phyloP scores from a whole-genome alignment of 2,888 invertebrate species.

The Hirtodrosophila alboralis region DNA sequence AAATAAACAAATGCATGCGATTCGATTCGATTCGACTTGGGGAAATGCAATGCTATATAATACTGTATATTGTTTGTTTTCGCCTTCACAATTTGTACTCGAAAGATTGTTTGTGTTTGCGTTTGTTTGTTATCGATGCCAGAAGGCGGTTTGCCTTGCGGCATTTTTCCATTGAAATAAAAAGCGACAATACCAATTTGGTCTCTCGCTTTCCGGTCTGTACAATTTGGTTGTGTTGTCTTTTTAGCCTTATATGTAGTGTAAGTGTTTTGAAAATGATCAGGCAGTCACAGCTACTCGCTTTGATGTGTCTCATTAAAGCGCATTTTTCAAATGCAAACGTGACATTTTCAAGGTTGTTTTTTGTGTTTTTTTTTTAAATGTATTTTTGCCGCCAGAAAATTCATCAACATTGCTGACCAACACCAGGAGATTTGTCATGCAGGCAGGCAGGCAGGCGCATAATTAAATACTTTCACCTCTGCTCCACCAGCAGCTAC shows the following conservation, averaged over 20 bases:
- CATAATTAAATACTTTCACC: conserved; percentile 79
- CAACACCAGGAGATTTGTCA: conserved; percentile 73
- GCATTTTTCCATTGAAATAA: conserved; percentile 61
- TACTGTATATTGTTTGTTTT: conserved; percentile 22
- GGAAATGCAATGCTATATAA: too few species aligned
- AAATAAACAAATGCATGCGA: conserved; percentile 36
- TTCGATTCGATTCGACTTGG: conserved; percentile 2
- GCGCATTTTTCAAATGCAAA: conserved; percentile 56
- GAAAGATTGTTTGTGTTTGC: conserved; percentile 29
- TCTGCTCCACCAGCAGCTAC: conserved; percentile 27
- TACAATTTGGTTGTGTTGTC: conserved; percentile 31
- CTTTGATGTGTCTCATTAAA: conserved; percentile 52
- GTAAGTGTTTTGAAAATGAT: conserved; percentile 8
- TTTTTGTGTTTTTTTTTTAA: conserved; percentile 24
- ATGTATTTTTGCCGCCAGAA: conserved; percentile 40
- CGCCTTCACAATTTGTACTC: conserved; percentile 11
- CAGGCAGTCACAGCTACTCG: conserved; percentile 13
- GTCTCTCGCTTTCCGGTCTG: conserved; percentile 67
- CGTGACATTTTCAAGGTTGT: conserved; percentile 60
- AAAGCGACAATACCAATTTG: conserved; percentile 61
- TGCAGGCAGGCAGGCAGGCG: conserved; percentile 57
- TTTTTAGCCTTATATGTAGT: conserved; percentile 48
- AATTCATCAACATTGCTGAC: conserved; percentile 68
- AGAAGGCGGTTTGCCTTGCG: conserved; percentile 36
- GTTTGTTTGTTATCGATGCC: conserved; percentile 49